Evolutionary conservation across 2,888 invertebrate genomes (phyloP).

Genomic region (Molanna angustata): DNA sequence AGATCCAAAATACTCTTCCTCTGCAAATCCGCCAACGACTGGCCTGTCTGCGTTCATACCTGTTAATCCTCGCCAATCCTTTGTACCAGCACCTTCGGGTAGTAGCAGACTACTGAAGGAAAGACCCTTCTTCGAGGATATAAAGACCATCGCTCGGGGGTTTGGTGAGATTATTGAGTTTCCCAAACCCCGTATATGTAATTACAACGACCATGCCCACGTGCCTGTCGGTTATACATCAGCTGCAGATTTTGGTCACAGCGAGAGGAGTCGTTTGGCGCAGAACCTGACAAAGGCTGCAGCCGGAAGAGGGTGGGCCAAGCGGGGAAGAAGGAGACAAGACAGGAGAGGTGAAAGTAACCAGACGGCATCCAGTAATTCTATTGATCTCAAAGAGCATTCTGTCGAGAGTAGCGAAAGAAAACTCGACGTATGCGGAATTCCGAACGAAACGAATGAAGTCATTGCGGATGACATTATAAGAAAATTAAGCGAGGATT

Average conservation of each 20-base stretch:
- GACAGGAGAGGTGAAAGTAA: slow-evolving; percentile 24
- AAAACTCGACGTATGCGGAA: background rate
- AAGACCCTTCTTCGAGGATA: slow-evolving; percentile 30
- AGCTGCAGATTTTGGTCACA: background rate
- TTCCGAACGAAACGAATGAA: background rate
- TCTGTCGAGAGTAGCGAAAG: background rate
- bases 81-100: slow-evolving; percentile 6
- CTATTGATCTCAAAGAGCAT: background rate
- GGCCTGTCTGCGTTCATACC: slow-evolving; percentile 20
- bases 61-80: slow-evolving; percentile 18
- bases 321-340: slow-evolving; percentile 22
- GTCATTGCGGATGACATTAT: too few relatives aligned
- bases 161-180: slow-evolving; percentile 31
- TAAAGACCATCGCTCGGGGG: slow-evolving; percentile 26
- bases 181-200: slow-evolving; percentile 17
- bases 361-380: background rate
- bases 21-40: background rate
- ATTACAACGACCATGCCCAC: slow-evolving; percentile 9
- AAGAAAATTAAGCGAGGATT: slow-evolving; percentile 3
- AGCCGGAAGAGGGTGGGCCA: slow-evolving; percentile 25
- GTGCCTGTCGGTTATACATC: background rate
- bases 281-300: slow-evolving; percentile 31
- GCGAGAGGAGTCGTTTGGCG: slow-evolving; percentile 9
- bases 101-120: slow-evolving; percentile 18
- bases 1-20: too few relatives aligned